phyloP scores from a whole-genome alignment of 2,888 invertebrate genomes.

The Orthosia cruda region DNA sequence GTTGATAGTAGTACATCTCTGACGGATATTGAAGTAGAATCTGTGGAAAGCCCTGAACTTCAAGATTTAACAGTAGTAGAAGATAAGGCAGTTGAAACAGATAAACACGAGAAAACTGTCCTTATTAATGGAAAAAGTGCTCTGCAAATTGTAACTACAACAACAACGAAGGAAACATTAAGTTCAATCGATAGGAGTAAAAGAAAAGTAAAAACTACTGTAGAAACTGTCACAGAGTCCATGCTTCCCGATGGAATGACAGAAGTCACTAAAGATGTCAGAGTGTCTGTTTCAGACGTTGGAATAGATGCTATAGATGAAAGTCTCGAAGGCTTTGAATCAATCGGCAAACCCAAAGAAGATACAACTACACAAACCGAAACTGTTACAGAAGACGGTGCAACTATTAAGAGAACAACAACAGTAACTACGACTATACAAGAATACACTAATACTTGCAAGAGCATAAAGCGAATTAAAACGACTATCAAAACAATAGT shows the following conservation, averaged over 20 bases:
- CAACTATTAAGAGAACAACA: constrained; percentile 80
- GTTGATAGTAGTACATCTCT: constrained; percentile 85
- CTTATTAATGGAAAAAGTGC: constrained; percentile 81
- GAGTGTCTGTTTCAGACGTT: constrained; percentile 84
- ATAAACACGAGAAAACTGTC: constrained; percentile 81
- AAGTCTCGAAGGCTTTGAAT: constrained; percentile 75
- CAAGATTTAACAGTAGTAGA: constrained; percentile 80
- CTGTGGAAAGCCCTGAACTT: constrained; percentile 78
- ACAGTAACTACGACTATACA: constrained; percentile 80
- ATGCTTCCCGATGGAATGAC: constrained; percentile 83
- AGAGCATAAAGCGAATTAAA: constrained; percentile 75
- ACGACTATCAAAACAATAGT: constrained; percentile 80
- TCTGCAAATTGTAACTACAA: constrained; percentile 83
- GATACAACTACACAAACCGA: constrained; percentile 76
- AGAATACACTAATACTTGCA: constrained; percentile 73
- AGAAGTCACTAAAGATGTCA: constrained; percentile 87
- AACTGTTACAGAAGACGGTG: constrained; percentile 78
- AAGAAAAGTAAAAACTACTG: constrained; percentile 85
- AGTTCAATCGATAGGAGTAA: constrained; percentile 78
- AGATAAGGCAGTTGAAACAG: constrained; percentile 80
- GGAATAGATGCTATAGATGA: constrained; percentile 70
- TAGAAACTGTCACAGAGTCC: constrained; percentile 86
- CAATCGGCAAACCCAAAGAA: constrained; percentile 76
- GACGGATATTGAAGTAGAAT: constrained; percentile 80
- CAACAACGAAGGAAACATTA: constrained; percentile 85